Evolutionary conservation across 2,113 vertebrate species (phyloP), one percentile per base, ranked within the genome.

Genomic region (Protobothrops mucrosquamatus): DNA sequence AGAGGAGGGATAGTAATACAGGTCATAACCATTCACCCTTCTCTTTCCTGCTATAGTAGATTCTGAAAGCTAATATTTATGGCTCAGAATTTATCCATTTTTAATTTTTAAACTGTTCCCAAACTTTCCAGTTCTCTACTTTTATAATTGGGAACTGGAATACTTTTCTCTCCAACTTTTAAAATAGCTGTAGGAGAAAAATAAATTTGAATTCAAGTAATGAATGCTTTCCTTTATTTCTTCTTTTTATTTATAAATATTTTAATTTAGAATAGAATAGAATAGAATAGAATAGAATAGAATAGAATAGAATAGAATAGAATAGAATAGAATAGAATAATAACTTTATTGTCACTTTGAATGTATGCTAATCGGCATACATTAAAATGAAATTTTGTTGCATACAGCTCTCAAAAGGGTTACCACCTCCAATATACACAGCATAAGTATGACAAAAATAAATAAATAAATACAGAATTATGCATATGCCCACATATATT

Each of bases 1-100:
- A 91, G 95, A 94, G 88, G 92, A 92, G 92, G 94, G 94, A 92
- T 91, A 69, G 92, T 91, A 22, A 39, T 81, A 92, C 92, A 93
- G 64, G 69, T 91, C 48, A 93, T 96, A 93, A 87, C 90, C 2
- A 9, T 20, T 95, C 93, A 81, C 15, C 6, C 34, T 20, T 81
- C 69, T 81, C 69, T 43, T 81, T 81, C 20, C 7, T 43, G 39
- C 34, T 43, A 43, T 81, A 6, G n/a, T 74, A 22, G 34, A 81
- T 81, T 43, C 34, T 81, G 6, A 43, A 81, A 43, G 74, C 74
- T 81, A 9, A 81, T 81, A 7, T 43, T 81, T 81, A 34, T 43
- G 74, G 34, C 74, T 39, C 74, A 81, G 34, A 81, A 43, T 81
- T 43, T 81, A 81, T 43, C 74, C 34, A 22, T 22, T 43, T 43